Evolutionary conservation across 2,888 invertebrate species (phyloP).

Genomic region (Ichneumoninae sp.): DNA sequence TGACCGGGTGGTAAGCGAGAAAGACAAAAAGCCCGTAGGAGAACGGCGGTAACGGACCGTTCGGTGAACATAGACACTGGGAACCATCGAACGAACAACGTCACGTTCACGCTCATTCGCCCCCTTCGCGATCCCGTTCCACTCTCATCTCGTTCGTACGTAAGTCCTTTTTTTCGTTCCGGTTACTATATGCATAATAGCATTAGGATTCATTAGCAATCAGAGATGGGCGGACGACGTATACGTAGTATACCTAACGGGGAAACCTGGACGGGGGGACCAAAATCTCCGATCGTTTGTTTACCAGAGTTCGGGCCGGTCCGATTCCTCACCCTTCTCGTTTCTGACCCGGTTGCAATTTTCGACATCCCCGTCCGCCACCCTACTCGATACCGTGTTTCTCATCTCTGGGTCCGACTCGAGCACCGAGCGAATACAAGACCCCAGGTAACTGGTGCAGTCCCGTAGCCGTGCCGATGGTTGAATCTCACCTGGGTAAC

Average conservation of each 20-base stretch:
- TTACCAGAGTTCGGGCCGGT: constrained; percentile 76
- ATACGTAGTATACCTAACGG: constrained; percentile 23
- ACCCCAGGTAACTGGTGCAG: too few relatives aligned
- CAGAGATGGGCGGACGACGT: constrained; percentile 81
- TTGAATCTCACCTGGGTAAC: neutral
- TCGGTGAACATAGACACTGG: constrained; percentile 41
- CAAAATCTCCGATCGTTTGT: constrained; percentile 77
- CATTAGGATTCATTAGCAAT: constrained; percentile 85
- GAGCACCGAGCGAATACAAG: too few relatives aligned
- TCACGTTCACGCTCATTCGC: constrained; percentile 68
- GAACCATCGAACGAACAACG: constrained; percentile 72
- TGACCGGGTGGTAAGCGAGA: constrained; percentile 41
- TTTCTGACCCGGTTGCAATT: constrained; percentile 57
- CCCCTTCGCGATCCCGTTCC: constrained; percentile 32
- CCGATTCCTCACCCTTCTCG: constrained; percentile 69
- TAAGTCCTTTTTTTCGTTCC: constrained; percentile 76
- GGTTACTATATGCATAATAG: constrained; percentile 83
- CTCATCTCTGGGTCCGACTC: neutral
- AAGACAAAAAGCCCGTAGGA: constrained; percentile 28
- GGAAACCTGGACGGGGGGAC: constrained; percentile 22
- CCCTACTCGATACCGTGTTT: neutral
- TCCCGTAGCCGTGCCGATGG: too few relatives aligned
- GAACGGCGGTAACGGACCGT: constrained; percentile 33
- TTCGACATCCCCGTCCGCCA: constrained; percentile 37
- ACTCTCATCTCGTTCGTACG: constrained; percentile 70